Conservation (phyloP, 92 coral and sea anemone species). For the Porites cylindrica region DNA sequence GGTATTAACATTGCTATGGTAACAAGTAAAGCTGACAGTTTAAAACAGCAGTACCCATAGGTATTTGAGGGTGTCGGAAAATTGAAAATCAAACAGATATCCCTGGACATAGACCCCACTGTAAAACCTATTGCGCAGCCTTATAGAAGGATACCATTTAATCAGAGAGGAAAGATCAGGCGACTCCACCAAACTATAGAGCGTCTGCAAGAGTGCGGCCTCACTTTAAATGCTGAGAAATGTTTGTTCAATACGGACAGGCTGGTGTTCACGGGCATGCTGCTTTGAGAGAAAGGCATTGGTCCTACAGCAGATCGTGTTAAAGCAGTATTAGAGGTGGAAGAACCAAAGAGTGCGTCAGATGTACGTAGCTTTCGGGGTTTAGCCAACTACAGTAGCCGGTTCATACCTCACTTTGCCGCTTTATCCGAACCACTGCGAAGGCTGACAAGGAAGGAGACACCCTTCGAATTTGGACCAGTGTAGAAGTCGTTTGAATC, state of each 20-base stretch:
- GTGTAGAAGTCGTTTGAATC: slow-evolving; percentile 49
- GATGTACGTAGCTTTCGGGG: slow-evolving; percentile 5
- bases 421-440: slow-evolving; percentile 63
- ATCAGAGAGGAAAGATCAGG: slow-evolving; percentile 31
- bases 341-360: slow-evolving; percentile 62
- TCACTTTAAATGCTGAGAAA: slow-evolving; percentile 65
- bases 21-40: slow-evolving; percentile 4
- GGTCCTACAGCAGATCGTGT: slow-evolving; percentile 75
- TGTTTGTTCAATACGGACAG: slow-evolving; percentile 64
- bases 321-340: slow-evolving; percentile 61
- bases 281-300: slow-evolving; percentile 72
- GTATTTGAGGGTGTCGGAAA: slow-evolving; percentile 54
- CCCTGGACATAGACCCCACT: slow-evolving; percentile 47
- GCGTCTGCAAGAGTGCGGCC: slow-evolving; percentile 52
- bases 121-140: slow-evolving; percentile 60
- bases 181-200: slow-evolving; percentile 49
- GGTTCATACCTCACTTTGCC: slow-evolving; percentile 71
- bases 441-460: slow-evolving; percentile 26
- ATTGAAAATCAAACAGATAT: slow-evolving; percentile 25
- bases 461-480: slow-evolving; percentile 42
- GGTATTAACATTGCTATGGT: slow-evolving; percentile 34
- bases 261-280: slow-evolving; percentile 68
- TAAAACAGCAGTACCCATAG: slow-evolving; percentile 41
- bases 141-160: background rate
- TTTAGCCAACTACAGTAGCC: slow-evolving; percentile 46